Percentiles rank a stretch among this genome's conserved stretches.
phyloP scores from a whole-genome alignment of 1,140 invertebrate species.

The Eueides isabella region DNA sequence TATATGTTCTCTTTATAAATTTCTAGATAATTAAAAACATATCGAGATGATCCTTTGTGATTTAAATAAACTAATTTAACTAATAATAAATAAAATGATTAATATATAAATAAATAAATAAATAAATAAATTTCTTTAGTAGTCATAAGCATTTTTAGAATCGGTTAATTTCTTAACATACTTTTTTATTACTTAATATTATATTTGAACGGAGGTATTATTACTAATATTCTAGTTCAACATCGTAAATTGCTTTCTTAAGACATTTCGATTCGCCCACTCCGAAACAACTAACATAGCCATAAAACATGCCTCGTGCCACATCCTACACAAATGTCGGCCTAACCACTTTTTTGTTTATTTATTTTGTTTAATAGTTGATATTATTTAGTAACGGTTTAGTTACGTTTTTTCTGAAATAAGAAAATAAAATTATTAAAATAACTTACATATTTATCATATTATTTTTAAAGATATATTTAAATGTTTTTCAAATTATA shows the following conservation, averaged over 20 bases:
- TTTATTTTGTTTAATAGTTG: neutral
- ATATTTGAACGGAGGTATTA: neutral
- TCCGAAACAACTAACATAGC: constrained; percentile 5
- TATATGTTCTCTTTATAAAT: too few relatives aligned
- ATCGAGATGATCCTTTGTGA: too few relatives aligned
- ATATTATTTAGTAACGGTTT: too few relatives aligned
- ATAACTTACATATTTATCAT: neutral
- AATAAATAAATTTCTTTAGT: too few relatives aligned
- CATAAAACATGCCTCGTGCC: constrained; percentile 14
- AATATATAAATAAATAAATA: too few relatives aligned
- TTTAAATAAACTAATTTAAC: too few relatives aligned
- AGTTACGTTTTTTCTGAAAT: neutral
- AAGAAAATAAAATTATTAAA: neutral
- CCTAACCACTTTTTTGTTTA: neutral
- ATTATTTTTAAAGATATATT: too few relatives aligned
- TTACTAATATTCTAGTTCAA: constrained; percentile 19
- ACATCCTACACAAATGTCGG: neutral
- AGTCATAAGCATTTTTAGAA: too few relatives aligned
- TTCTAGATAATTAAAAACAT: too few relatives aligned
- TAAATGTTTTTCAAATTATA: too few relatives aligned
- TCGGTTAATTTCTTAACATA: too few relatives aligned
- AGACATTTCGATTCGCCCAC: constrained; percentile 19
- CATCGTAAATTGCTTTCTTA: constrained; percentile 21
- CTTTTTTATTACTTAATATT: neutral
- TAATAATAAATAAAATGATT: too few relatives aligned